Evolutionary conservation across 1,140 invertebrate genomes (phyloP), one percentile per base, ranked within the genome.

Genomic region (Habropoda laboriosa): DNA sequence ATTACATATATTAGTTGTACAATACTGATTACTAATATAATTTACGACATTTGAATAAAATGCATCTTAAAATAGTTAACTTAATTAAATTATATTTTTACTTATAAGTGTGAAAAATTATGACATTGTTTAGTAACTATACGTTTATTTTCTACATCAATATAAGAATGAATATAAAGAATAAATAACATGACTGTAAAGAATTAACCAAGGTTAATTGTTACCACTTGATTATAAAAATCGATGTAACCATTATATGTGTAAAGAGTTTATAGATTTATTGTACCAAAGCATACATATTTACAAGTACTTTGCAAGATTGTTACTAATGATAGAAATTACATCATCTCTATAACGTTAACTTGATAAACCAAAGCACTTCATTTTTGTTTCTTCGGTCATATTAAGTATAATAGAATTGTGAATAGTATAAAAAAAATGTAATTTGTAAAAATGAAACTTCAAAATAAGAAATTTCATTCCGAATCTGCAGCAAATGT

Each of bases 251-350:
- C 47, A 82, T 47, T 70, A 74, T 75, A 84, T 40, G 66, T 82
- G 66, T 78, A 79, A 87, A 87, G 73, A 83, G 72, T 81, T 87
- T 64, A 81, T 66, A 87, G 75, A 82, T 88, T 89, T 90, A 88
- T 88, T 88, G 89, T 89, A 86, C 79, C 70, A 87, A 90, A 89
- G 87, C 88, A 73, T 87, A 89, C 81, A 90, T 90, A 90, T 90
- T 90, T 90, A 90, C 89, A 90, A 88, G 87, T 89, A 81, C 73
- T 87, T 86, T 83, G 83, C 79, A 90, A 87, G 89, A 88, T 77
- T 82, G 66, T 82, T 84, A 70, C 70, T 75, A 67, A 70, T 79
- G 47, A 73, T 86, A 67, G 68, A 86, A 78, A 81, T 84, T 78
- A 79, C 66, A 84, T 74, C 60, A 87, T 80, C 53, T 77, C 55